These are phyloP conservation scores for Pelochelys cantorii DNA, from an alignment of 2,797 vertebrate genomes.

Conservation along the genomic window DNA sequence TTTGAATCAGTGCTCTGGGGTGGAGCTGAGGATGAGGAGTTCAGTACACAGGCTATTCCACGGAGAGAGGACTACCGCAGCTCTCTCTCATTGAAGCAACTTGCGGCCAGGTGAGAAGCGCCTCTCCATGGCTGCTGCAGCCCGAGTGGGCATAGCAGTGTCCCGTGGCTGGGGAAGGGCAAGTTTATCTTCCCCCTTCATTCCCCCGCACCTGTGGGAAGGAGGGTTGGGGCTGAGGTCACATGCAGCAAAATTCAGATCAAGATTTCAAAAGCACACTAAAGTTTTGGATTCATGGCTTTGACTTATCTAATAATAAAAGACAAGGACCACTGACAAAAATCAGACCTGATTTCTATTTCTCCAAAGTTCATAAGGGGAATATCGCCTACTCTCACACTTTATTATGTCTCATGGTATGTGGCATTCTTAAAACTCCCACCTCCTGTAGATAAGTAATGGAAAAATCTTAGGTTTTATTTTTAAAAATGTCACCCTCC, in stretches of 20 bases:
- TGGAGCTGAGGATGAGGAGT: no score
- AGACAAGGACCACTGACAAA: neutral
- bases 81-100: no score
- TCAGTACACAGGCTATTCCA: no score
- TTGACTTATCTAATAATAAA: neutral
- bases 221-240: neutral
- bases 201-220: no score
- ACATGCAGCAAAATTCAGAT: neutral
- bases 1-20: no score
- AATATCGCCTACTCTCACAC: neutral
- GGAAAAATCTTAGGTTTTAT: neutral
- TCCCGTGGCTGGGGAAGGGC: no score
- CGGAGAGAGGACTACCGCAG: no score
- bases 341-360: neutral
- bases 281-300: neutral
- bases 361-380: neutral
- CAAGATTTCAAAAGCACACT: neutral
- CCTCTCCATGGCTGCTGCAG: no score
- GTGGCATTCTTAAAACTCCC: neutral
- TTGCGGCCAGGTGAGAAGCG: no score
- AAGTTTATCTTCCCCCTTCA: no score
- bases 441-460: neutral
- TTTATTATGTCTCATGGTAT: neutral
- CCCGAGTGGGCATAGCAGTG: no score
- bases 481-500: neutral